Evolutionary conservation across 2,113 vertebrate genomes (phyloP).

Genomic region (Furnarius figulus): DNA sequence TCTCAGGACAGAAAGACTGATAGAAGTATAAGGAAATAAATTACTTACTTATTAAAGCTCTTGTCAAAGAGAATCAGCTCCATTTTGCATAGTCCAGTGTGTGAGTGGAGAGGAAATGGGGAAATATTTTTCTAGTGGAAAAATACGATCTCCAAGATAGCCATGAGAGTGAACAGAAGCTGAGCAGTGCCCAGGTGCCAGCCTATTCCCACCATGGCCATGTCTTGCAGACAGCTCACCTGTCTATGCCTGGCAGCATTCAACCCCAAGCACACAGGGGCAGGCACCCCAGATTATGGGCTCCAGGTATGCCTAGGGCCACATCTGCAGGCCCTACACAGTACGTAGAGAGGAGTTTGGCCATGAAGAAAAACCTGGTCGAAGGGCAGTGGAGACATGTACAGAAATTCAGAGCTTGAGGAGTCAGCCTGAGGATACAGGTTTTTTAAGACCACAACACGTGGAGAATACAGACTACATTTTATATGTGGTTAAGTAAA

Average conservation of each 20-base stretch:
- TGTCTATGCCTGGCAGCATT: neutral
- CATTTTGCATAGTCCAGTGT: neutral
- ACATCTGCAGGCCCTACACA: neutral
- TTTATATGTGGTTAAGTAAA: neutral
- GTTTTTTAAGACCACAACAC: neutral
- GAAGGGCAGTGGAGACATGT: fast-evolving
- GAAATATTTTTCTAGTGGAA: neutral
- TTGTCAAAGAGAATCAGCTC: neutral
- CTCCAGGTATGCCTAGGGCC: neutral
- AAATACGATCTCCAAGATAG: neutral
- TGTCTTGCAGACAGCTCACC: neutral
- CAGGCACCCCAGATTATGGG: neutral
- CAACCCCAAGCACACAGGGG: neutral
- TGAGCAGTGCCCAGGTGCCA: neutral
- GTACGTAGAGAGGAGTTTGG: neutral
- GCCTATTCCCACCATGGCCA: fast-evolving
- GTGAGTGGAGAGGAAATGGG: neutral
- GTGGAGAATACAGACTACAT: neutral
- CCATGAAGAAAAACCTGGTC: neutral
- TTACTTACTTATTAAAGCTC: neutral
- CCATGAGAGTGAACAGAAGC: neutral
- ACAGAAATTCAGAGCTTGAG: neutral
- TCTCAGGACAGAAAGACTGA: neutral
- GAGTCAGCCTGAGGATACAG: neutral
- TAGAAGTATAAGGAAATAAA: slow-evolving; percentile 30